phyloP scores from a whole-genome alignment of 2,797 vertebrate genomes.

The Darevskia mixta region DNA sequence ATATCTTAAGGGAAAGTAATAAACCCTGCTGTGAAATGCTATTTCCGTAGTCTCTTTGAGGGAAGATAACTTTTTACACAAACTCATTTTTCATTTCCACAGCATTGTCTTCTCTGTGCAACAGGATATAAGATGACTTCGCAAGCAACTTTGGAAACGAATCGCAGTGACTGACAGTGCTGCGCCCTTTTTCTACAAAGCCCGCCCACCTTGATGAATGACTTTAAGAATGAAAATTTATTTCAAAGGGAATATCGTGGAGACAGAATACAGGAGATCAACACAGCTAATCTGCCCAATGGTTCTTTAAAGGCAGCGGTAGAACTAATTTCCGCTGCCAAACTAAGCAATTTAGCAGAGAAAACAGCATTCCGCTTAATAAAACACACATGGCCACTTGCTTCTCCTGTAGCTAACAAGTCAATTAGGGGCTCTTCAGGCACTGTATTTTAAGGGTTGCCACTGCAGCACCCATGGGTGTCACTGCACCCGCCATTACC shows the following conservation, averaged over 20 bases:
- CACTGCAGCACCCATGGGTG: too few species aligned
- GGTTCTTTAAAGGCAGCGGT: slow-evolving; percentile 53
- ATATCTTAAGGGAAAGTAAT: slow-evolving; percentile 77
- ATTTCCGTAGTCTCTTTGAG: slow-evolving; percentile 75
- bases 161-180: slow-evolving; percentile 46
- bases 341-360: slow-evolving; percentile 32
- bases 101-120: slow-evolving; percentile 77
- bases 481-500: too few species aligned
- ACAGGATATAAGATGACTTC: slow-evolving; percentile 79
- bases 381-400: slow-evolving; percentile 12
- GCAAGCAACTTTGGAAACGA: slow-evolving; percentile 71
- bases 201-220: slow-evolving; percentile 57
- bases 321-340: slow-evolving; percentile 16
- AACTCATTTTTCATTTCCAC: slow-evolving; percentile 82
- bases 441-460: too few species aligned
- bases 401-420: slow-evolving; percentile 23
- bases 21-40: slow-evolving; percentile 74
- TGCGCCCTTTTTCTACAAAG: slow-evolving; percentile 62
- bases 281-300: slow-evolving; percentile 52
- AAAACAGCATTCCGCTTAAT: slow-evolving; percentile 48
- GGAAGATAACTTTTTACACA: slow-evolving; percentile 78
- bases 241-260: slow-evolving; percentile 49
- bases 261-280: slow-evolving; percentile 22
- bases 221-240: slow-evolving; percentile 69
- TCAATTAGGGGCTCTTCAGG: not conserved